Percentiles rank a stretch among this genome's conserved stretches.
Evolutionary conservation across 2,797 vertebrate genomes (phyloP).

Genomic region (Trachurus trachurus): DNA sequence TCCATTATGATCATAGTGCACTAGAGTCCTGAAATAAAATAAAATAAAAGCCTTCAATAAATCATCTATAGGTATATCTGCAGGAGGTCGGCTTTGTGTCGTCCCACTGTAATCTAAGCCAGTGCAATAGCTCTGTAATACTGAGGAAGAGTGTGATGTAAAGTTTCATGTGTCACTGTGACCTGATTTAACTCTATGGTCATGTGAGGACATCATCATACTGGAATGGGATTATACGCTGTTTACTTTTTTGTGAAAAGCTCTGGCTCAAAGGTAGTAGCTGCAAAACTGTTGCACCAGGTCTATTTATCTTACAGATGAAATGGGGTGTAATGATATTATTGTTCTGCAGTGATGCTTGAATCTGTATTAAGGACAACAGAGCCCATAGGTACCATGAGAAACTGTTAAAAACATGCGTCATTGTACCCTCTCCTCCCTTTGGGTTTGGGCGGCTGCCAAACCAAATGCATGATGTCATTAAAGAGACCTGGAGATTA

Average conservation of each 20-base stretch:
- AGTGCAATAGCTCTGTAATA: neutral
- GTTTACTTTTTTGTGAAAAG: neutral
- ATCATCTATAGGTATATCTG: neutral
- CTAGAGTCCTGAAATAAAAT: neutral
- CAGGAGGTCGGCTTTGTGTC: neutral
- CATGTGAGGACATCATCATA: neutral
- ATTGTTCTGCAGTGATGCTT: neutral
- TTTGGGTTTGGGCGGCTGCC: slow-evolving; percentile 56
- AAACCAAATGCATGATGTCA: slow-evolving; percentile 78
- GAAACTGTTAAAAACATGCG: slow-evolving; percentile 44
- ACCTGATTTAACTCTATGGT: neutral
- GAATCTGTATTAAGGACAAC: slow-evolving; percentile 7
- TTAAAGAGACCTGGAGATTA: slow-evolving; percentile 62
- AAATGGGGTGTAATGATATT: neutral
- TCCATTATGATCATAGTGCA: neutral
- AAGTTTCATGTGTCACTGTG: neutral
- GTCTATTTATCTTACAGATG: neutral
- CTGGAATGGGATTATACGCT: neutral
- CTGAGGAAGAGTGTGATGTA: neutral
- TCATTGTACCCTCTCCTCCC: slow-evolving; percentile 45
- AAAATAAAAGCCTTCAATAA: neutral
- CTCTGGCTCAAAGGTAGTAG: no score
- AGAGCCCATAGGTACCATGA: slow-evolving; percentile 15
- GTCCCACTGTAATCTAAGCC: no score
- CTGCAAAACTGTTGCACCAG: neutral